phyloP scores from a whole-genome alignment of 2,797 vertebrate genomes.

The Poecilia velifera region DNA sequence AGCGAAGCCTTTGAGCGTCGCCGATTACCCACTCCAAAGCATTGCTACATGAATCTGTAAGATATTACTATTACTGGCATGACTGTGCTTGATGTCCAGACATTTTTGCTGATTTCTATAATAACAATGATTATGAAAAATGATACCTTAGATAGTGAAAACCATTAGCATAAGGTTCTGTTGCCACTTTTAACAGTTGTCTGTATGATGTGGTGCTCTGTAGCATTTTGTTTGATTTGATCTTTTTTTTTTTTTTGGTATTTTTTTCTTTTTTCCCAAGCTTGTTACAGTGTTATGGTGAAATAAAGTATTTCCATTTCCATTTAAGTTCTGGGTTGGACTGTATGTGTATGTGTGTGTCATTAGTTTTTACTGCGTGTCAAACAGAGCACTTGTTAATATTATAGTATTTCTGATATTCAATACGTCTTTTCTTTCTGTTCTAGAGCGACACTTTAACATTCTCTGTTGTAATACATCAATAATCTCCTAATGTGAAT shows the following conservation, averaged over 20 bases:
- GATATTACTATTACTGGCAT: slow-evolving; percentile 85
- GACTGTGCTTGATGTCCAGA: slow-evolving; percentile 84
- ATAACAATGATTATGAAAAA: slow-evolving; percentile 63
- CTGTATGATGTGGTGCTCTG: slow-evolving; percentile 88
- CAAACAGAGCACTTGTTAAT: neutral
- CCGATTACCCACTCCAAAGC: slow-evolving; percentile 53
- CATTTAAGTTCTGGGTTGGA: slow-evolving; percentile 63
- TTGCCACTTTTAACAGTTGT: slow-evolving; percentile 83
- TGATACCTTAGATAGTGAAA: slow-evolving; percentile 71
- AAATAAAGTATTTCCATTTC: slow-evolving; percentile 98
- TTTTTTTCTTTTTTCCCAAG: slow-evolving; percentile 73
- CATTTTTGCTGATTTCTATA: slow-evolving; percentile 81
- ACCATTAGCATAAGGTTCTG: slow-evolving; percentile 77
- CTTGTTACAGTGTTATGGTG: slow-evolving; percentile 95
- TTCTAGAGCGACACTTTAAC: neutral
- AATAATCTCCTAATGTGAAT: neutral
- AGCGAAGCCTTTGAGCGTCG: slow-evolving; percentile 64
- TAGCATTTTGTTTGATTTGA: slow-evolving; percentile 83
- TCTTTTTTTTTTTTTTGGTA: slow-evolving; percentile 56
- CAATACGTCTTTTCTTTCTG: neutral
- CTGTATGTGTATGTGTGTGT: slow-evolving; percentile 4
- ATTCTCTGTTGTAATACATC: neutral
- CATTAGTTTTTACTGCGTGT: neutral
- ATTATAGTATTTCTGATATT: neutral
- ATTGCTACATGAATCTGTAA: slow-evolving; percentile 80